Conservation (phyloP, 2,888 invertebrate species). For the Idaea aversata region DNA sequence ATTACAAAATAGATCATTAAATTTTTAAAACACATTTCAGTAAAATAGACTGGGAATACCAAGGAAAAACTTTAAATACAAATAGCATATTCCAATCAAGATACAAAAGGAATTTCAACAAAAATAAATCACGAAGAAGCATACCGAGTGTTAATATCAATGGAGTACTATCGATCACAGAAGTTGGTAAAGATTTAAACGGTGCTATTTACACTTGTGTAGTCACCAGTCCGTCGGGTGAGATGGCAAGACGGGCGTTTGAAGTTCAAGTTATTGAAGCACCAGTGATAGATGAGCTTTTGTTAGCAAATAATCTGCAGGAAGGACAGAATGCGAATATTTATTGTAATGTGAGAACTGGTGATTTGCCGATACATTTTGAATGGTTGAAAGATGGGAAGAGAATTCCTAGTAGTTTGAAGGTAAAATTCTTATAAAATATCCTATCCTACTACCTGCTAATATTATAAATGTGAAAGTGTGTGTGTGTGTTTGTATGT, state of each 20-base stretch:
- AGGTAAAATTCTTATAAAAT: conserved; percentile 57
- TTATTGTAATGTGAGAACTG: conserved; percentile 87
- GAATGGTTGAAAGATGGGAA: conserved; percentile 85
- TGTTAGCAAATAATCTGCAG: conserved; percentile 88
- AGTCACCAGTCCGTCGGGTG: conserved; percentile 86
- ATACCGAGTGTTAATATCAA: conserved; percentile 64
- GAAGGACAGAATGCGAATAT: conserved; percentile 92
- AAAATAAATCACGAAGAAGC: conserved; percentile 52
- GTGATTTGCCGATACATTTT: conserved; percentile 86
- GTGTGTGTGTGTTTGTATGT: no score
- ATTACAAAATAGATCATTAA: no score
- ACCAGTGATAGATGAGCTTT: conserved; percentile 90
- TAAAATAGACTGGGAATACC: conserved; percentile 75
- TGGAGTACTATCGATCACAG: conserved; percentile 81
- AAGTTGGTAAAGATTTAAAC: conserved; percentile 83
- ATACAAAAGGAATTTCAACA: conserved; percentile 51
- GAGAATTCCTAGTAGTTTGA: conserved; percentile 81
- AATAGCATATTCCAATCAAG: conserved; percentile 62
- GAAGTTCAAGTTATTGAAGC: conserved; percentile 87
- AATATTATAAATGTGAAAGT: no score
- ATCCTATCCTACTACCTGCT: no score
- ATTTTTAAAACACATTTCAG: conserved; percentile 40
- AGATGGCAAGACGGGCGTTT: conserved; percentile 74
- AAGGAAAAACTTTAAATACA: conserved; percentile 60
- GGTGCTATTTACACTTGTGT: conserved; percentile 89